Percentiles rank a stretch among this genome's conserved stretches.
These are phyloP conservation scores for Megaceryle maxima DNA, from an alignment of 2,113 vertebrate genomes.

Conservation along the genomic window DNA sequence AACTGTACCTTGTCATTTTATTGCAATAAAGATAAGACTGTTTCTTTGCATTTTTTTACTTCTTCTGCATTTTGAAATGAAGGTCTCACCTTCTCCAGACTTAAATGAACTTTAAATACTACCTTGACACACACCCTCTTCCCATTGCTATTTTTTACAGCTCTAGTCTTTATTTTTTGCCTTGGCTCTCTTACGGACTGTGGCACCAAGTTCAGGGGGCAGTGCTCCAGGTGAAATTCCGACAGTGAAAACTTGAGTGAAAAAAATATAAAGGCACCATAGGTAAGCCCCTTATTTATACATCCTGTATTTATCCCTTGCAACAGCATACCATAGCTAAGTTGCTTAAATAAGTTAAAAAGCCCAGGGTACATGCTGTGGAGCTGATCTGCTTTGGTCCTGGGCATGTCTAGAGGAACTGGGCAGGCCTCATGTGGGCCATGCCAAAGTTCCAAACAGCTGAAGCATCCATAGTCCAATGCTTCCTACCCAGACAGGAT, in stretches of 20 bases:
- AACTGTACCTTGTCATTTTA: not conserved
- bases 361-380: not conserved
- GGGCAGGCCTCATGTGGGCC: fast-evolving
- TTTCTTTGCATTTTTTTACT: not conserved
- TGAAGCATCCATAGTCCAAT: fast-evolving
- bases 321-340: not conserved
- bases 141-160: not conserved
- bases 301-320: not conserved
- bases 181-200: not conserved
- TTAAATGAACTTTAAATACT: not conserved
- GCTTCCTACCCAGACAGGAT: not conserved
- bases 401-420: not conserved
- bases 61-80: not conserved
- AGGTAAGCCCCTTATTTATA: not conserved
- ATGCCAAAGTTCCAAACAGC: not conserved
- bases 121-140: not conserved
- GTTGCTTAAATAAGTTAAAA: not conserved
- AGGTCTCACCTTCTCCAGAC: not conserved
- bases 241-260: not conserved
- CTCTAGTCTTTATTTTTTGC: not conserved
- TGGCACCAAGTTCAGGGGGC: not conserved
- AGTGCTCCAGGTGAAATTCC: not conserved
- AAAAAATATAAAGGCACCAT: not conserved
- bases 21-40: not conserved
- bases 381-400: not conserved